These are phyloP conservation scores for Pseudomyrmex pallidus DNA, from an alignment of 1,140 invertebrate genomes.

Conservation along the genomic window DNA sequence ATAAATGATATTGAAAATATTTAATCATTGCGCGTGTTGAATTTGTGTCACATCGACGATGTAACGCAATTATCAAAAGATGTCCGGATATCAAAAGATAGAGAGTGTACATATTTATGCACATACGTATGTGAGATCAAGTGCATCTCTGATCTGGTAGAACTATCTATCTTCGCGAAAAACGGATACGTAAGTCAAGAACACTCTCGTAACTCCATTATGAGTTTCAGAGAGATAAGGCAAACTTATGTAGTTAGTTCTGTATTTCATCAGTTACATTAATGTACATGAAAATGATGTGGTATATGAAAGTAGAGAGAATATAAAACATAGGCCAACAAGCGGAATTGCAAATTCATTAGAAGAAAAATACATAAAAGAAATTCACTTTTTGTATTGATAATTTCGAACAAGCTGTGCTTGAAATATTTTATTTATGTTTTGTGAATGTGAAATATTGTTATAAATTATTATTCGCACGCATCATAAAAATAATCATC, in stretches of 20 bases:
- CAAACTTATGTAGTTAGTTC: background rate
- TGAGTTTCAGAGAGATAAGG: background rate
- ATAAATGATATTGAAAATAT: background rate
- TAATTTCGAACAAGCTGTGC: background rate
- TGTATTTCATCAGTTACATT: background rate
- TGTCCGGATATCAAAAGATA: too few species aligned
- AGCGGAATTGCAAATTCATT: too few species aligned
- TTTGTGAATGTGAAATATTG: too few species aligned
- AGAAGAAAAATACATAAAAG: too few species aligned
- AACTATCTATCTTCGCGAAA: constrained; percentile 2
- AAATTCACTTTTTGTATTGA: background rate
- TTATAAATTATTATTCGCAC: too few species aligned
- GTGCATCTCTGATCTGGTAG: constrained; percentile 11
- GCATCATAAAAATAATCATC: too few species aligned
- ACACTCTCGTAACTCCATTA: constrained; percentile 53
- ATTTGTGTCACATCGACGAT: too few species aligned
- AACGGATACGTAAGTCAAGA: constrained; percentile 1
- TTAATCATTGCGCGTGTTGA: too few species aligned
- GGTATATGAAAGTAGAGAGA: too few species aligned
- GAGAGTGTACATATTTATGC: background rate
- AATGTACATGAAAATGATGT: too few species aligned
- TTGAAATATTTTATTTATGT: background rate
- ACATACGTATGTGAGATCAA: background rate
- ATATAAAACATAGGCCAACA: too few species aligned
- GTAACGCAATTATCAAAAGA: background rate